These are phyloP conservation scores for Gracilinanus agilis DNA, from an alignment of 2,113 vertebrate species.

Conservation along the genomic window DNA sequence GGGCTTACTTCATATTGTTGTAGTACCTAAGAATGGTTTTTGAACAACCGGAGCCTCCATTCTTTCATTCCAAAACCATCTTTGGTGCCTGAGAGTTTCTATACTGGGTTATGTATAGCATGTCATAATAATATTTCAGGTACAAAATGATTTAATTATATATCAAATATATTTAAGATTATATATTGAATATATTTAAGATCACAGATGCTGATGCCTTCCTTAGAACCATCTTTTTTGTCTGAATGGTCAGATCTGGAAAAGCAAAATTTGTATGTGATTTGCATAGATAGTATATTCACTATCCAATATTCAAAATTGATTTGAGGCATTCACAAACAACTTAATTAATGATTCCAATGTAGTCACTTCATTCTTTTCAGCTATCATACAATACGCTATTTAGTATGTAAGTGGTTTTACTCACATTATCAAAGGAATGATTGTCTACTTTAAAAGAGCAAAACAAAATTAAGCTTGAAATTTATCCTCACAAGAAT, in stretches of 20 bases:
- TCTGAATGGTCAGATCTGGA: background rate
- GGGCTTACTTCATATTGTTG: background rate
- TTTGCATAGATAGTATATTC: conserved; percentile 14
- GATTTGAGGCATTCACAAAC: background rate
- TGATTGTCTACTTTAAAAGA: conserved; percentile 42
- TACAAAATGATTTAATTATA: conserved; percentile 42
- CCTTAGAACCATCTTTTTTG: conserved; percentile 49
- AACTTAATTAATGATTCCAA: background rate
- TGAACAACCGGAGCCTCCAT: fast-evolving
- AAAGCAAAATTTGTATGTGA: conserved; percentile 19
- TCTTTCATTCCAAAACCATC: background rate
- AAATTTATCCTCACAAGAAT: conserved; percentile 34
- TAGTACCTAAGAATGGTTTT: background rate
- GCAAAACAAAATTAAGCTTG: conserved; percentile 44
- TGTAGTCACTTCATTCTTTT: background rate
- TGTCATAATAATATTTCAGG: conserved; percentile 4
- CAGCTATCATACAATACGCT: background rate
- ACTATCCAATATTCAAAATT: background rate
- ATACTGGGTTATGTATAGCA: background rate
- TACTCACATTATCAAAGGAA: background rate
- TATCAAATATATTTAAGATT: conserved; percentile 52
- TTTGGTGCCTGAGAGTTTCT: background rate
- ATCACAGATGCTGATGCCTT: conserved; percentile 53
- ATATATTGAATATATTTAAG: conserved; percentile 54
- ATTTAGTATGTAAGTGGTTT: background rate